Evolutionary conservation across 2,797 vertebrate species (phyloP), one percentile per base, ranked within the genome.

Genomic region (Cuniculus paca): DNA sequence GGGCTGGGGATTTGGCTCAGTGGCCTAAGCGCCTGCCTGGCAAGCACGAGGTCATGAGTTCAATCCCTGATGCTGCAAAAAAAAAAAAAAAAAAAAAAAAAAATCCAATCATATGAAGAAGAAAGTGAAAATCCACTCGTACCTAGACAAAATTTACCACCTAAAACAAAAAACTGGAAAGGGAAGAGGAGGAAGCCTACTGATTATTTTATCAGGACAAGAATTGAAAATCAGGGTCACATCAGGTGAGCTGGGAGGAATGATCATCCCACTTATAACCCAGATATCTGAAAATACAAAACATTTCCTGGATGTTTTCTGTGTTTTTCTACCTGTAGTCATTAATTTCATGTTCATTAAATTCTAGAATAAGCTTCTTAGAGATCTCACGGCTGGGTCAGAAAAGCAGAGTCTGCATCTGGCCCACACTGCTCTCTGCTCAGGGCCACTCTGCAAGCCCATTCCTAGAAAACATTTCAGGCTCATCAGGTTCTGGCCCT

Each of bases 111-210:
- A 22, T 45, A 63, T 28, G 89, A 68, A 88, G 45, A 84, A 50
- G 74, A 90, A 94, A 92, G 79, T 87, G 85, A 88, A 88, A 88
- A 63, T 36, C 5, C 31, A 85, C 45, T 20, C n/a, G 14, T 11
- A 61, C 74, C 72, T 22, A 96, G 72, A 65, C 65, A 90, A 11
- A 82, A 60, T 79, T 91, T 50, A 79, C 52, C 52, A 74, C 5
- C 39, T 22, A 36, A 65, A 94, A 88, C 5, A 60, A 60, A 61
- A 95, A n/a, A 36, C 20, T 4, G 36, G 42, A 50, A 60, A 63
- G 74, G 45, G 26, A 72, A 68, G 58, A 45, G 34, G 56, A 94
- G 39, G n/a, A 52, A 78, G 45, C 31, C 1, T 19, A 5, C 5
- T 34, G 22, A 54, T 50, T 22, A 54, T 63, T 78, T 72, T 36